Evolutionary conservation across 2,113 vertebrate genomes (phyloP), one percentile per base, ranked within the genome.

Genomic region (Larimichthys polyactis): DNA sequence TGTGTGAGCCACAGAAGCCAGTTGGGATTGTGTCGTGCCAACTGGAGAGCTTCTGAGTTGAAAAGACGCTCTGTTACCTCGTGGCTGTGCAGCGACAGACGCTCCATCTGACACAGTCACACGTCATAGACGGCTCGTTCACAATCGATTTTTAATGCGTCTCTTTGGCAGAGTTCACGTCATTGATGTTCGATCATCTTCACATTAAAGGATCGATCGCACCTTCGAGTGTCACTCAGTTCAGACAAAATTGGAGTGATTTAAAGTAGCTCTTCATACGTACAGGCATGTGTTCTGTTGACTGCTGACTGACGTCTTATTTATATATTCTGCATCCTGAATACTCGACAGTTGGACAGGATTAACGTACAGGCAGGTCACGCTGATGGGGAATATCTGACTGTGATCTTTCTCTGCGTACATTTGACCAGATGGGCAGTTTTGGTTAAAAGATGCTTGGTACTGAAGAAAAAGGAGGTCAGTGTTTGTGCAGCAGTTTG

Each of bases 1-100:
- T 69, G 66, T 20, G 49, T 46, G 52, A 5, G 58, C 67, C 46
- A 83, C 74, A 66, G 65, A 83, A 83, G 69, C 72, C 87, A 84
- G 78, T 79, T 79, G 71, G 87, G 76, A 84, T 55, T 82, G 75
- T 85, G 67, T 79, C 64, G 64, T 90, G 81, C 75, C 90, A 92
- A 77, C 89, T 89, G 84, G 90, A 83, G 71, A 77, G 70, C 20
- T 59, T 71, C 71, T 75, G 77, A 72, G 57, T 57, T 90, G 83
- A 92, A 82, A 86, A 80, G 81, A 92, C 71, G 75, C 66, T 87
- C 76, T 85, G 76, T 91, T 71, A 43, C 62, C 68, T 44, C 27
- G 19, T 32, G 52, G 10, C 52, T 74, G 66, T 66, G 43, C 49
- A 36, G 27, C 58, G 73, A 71, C 67, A 36, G 22, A 73, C 16